Evolutionary conservation across 2,797 vertebrate genomes (phyloP).

Genomic region (Tadarida brasiliensis): DNA sequence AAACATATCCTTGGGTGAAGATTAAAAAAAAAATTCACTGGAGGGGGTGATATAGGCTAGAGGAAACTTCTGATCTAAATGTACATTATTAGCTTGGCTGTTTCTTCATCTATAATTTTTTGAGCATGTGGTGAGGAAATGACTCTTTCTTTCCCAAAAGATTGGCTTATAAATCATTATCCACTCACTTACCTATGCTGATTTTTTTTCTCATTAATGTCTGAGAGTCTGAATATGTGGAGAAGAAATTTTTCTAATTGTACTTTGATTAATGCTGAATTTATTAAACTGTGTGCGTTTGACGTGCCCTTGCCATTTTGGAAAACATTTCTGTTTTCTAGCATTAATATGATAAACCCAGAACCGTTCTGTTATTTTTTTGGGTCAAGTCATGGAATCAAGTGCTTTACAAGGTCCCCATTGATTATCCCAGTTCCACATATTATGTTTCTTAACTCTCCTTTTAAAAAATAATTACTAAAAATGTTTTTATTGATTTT

Average conservation of each 20-base stretch:
- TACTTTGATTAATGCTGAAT: background rate
- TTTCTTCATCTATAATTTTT: background rate
- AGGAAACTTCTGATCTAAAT: conserved; percentile 27
- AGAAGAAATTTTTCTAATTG: background rate
- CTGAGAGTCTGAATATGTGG: background rate
- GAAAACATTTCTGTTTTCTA: background rate
- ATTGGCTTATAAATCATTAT: conserved; percentile 6
- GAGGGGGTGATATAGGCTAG: conserved; percentile 12
- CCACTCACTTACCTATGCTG: background rate
- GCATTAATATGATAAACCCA: background rate
- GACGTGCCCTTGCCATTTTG: background rate
- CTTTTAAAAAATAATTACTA: no score
- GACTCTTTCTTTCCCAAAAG: background rate
- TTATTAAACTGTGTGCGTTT: conserved; percentile 16
- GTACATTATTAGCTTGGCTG: conserved; percentile 30
- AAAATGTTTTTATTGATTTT: background rate
- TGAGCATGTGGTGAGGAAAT: background rate
- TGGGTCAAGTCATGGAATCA: background rate
- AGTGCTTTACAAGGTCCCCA: background rate
- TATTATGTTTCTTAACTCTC: background rate
- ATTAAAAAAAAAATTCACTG: background rate
- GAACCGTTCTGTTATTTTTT: background rate
- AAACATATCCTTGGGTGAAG: no score
- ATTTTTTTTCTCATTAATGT: background rate
- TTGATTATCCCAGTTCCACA: background rate